Conservation (phyloP, 2,113 vertebrate species). For the Columbina picui region DNA sequence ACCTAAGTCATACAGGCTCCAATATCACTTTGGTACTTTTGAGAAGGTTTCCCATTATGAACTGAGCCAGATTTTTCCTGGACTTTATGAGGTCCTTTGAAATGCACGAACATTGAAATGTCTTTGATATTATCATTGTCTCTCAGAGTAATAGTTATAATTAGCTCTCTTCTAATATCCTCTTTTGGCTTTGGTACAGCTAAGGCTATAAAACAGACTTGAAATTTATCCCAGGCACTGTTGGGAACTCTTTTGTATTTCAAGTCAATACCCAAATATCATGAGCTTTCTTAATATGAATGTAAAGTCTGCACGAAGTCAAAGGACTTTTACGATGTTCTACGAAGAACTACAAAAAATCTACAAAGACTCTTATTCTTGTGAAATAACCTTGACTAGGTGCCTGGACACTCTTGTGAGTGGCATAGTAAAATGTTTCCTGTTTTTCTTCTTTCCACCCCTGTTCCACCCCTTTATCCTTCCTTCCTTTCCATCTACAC, state of each 20-base stretch:
- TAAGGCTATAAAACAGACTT: constrained; percentile 46
- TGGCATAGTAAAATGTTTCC: not conserved
- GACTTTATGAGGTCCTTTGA: constrained; percentile 14
- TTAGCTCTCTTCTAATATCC: constrained; percentile 57
- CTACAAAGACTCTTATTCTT: not conserved
- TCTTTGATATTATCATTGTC: constrained; percentile 52
- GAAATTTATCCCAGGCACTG: constrained; percentile 25
- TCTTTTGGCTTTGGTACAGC: constrained; percentile 49
- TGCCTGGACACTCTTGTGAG: not conserved
- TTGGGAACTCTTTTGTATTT: constrained; percentile 30
- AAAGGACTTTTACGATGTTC: not conserved
- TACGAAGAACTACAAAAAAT: not conserved
- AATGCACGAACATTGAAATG: constrained; percentile 44
- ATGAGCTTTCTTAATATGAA: constrained; percentile 19
- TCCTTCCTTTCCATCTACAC: not conserved
- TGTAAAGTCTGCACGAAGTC: not conserved
- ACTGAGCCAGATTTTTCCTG: not conserved
- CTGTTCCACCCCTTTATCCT: not conserved
- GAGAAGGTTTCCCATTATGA: not conserved
- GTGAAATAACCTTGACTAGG: constrained; percentile 1
- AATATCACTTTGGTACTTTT: not conserved
- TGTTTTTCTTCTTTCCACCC: not conserved
- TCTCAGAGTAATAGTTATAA: constrained; percentile 58
- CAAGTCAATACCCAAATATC: constrained; percentile 51
- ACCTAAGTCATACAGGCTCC: not conserved